These are phyloP conservation scores for Rhynchonycteris naso DNA, from an alignment of 2,797 vertebrate genomes.

Conservation along the genomic window DNA sequence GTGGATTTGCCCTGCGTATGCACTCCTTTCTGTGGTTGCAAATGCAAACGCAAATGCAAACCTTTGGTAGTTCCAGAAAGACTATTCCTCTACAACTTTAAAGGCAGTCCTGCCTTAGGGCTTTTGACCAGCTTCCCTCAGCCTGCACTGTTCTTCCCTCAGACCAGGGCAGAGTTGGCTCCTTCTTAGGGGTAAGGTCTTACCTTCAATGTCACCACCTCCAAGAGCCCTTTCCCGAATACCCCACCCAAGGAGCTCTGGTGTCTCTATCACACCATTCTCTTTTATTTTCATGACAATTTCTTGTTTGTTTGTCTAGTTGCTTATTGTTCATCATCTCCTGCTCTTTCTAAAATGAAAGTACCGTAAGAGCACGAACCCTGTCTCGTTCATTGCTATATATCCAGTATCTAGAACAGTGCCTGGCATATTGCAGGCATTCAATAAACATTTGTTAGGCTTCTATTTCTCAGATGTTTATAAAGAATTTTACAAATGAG, in stretches of 20 bases:
- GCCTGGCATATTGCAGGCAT: neutral
- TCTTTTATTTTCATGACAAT: neutral
- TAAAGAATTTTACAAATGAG: constrained; percentile 15
- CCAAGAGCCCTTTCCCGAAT: neutral
- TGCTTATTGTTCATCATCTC: neutral
- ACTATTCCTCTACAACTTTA: neutral
- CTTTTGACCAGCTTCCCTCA: neutral
- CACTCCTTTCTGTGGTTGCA: neutral
- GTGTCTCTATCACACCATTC: neutral
- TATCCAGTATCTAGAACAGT: neutral
- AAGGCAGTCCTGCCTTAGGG: neutral
- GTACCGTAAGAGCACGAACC: neutral
- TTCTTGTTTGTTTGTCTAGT: neutral
- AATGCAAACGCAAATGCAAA: neutral
- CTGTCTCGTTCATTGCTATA: neutral
- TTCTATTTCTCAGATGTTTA: neutral
- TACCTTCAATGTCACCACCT: neutral
- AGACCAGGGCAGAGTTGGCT: neutral
- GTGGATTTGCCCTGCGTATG: neutral
- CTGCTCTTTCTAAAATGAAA: constrained; percentile 14
- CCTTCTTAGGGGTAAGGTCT: neutral
- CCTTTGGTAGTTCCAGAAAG: neutral
- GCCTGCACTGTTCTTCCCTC: neutral
- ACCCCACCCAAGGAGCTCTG: too few species aligned
- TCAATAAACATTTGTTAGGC: neutral